A percentile compares a stretch with the other conserved stretches of the same genome.
Evolutionary conservation across 2,797 vertebrate species (phyloP).

Genomic region (Sphaeramia orbicularis): DNA sequence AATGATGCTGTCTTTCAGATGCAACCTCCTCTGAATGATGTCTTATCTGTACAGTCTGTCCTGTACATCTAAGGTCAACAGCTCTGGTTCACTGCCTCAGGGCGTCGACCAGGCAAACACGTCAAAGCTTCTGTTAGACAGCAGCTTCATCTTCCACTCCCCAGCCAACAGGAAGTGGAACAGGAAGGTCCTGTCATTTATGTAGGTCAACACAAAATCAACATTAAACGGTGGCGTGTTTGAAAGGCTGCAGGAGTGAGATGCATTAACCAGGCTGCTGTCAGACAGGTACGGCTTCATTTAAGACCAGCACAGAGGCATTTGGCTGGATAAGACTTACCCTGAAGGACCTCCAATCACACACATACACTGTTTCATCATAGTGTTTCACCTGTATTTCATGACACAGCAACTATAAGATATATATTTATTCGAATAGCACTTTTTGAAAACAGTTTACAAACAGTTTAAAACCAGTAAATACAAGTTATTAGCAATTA

Average conservation of each 20-base stretch:
- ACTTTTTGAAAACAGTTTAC: too few relatives aligned
- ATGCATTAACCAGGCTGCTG: conserved; percentile 1
- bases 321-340: not conserved
- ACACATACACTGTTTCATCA: too few relatives aligned
- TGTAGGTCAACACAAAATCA: conserved; percentile 45
- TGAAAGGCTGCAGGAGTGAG: not conserved
- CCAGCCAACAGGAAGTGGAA: conserved; percentile 40
- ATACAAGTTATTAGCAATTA: too few relatives aligned
- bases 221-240: conserved; percentile 22
- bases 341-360: not conserved
- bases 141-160: conserved; percentile 12
- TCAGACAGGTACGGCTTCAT: not conserved
- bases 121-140: conserved; percentile 18
- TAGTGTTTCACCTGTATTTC: too few relatives aligned
- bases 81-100: not conserved
- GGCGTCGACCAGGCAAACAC: conserved; percentile 6
- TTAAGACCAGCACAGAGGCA: too few relatives aligned
- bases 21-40: too few relatives aligned
- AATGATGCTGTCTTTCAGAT: not conserved
- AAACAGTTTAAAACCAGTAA: too few relatives aligned
- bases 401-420: too few relatives aligned
- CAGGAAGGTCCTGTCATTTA: conserved; percentile 38
- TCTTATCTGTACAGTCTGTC: not conserved
- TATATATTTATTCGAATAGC: too few relatives aligned
- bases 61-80: not conserved